Conservation (phyloP, 2,113 vertebrate genomes). For the Leptobrachium ailaonicum region DNA sequence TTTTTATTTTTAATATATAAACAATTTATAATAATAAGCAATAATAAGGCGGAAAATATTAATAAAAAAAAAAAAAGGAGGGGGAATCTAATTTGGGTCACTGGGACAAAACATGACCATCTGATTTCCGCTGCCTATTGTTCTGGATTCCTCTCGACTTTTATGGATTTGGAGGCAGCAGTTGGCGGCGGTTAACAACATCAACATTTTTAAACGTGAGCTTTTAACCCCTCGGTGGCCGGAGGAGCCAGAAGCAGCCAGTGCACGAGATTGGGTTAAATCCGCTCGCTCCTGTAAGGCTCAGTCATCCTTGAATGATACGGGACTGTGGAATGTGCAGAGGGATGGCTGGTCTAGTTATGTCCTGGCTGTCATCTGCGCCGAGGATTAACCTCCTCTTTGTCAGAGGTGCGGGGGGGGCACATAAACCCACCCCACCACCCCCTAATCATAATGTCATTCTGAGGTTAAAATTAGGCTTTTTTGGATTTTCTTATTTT, state of each 20-base stretch:
- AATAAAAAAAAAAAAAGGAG: not conserved
- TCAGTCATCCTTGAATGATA: not conserved
- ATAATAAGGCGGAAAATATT: not conserved
- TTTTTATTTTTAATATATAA: too few relatives aligned
- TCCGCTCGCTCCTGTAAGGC: not conserved
- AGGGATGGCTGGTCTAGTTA: not conserved
- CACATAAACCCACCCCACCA: too few relatives aligned
- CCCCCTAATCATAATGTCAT: too few relatives aligned
- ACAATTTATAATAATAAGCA: not conserved
- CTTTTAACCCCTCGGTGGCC: not conserved
- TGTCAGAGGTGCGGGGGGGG: not conserved
- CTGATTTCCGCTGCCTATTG: constrained; percentile 19
- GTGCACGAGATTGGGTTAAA: not conserved
- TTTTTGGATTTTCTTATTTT: too few relatives aligned
- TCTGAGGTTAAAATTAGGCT: too few relatives aligned
- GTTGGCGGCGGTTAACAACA: constrained; percentile 27
- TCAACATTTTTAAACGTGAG: constrained; percentile 16
- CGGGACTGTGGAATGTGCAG: not conserved
- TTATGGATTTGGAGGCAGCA: constrained; percentile 20
- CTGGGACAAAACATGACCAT: constrained; percentile 7
- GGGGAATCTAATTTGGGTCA: constrained; percentile 35
- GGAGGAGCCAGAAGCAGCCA: not conserved
- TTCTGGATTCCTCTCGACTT: constrained; percentile 16
- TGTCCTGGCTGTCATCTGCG: not conserved
- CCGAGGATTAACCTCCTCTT: not conserved